These are phyloP conservation scores for Sclerurus mexicanus DNA, from an alignment of 2,113 vertebrate species.

Conservation along the genomic window DNA sequence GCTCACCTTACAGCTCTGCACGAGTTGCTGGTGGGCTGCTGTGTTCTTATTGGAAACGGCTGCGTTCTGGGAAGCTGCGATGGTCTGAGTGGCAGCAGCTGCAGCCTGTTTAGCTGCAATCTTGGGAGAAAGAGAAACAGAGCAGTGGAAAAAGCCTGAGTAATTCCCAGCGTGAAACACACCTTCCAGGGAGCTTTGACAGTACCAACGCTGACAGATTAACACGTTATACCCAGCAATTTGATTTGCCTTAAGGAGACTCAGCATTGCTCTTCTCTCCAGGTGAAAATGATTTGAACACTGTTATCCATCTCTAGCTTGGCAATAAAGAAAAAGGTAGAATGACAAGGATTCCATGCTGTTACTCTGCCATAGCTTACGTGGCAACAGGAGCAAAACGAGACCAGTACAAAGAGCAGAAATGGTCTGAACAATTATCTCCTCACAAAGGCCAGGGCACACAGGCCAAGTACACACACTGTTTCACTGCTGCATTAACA, in stretches of 20 bases:
- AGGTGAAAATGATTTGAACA: background rate
- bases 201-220: background rate
- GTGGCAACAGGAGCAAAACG: background rate
- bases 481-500: background rate
- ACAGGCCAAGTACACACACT: accelerated
- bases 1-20: conserved; percentile 97
- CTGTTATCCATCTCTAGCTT: background rate
- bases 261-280: background rate
- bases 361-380: background rate
- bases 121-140: conserved; percentile 67
- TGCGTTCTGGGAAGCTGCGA: conserved; percentile 96
- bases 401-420: background rate
- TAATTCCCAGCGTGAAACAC: background rate
- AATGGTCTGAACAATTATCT: background rate
- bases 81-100: conserved; percentile 95
- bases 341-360: background rate
- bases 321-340: background rate
- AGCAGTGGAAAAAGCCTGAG: background rate
- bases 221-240: background rate
- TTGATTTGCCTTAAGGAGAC: background rate
- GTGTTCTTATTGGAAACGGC: conserved; percentile 95
- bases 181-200: background rate
- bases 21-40: conserved; percentile 92
- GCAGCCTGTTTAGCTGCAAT: conserved; percentile 96
- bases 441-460: background rate